Evolutionary conservation across 2,113 vertebrate species (phyloP).

Genomic region (Sapayoa aenigma): DNA sequence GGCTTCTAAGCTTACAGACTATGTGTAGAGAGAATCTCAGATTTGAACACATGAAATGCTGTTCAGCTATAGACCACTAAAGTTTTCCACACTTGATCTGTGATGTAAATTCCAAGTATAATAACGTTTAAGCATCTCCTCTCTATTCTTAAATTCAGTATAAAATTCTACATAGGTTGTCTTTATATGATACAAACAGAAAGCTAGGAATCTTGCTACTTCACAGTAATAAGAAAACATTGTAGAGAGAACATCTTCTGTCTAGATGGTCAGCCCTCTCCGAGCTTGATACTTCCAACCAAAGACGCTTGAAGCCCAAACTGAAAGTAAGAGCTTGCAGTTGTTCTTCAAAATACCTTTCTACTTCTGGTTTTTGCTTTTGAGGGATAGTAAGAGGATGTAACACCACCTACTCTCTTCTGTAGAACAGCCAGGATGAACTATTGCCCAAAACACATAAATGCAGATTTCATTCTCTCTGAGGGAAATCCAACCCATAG

Average conservation of each 20-base stretch:
- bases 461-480: neutral
- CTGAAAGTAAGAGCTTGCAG: rapidly evolving
- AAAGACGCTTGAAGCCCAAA: neutral
- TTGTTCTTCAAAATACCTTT: neutral
- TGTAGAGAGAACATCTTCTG: rapidly evolving
- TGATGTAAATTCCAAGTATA: neutral
- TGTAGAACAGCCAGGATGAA: neutral
- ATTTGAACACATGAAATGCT: neutral
- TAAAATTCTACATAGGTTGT: neutral
- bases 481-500: neutral
- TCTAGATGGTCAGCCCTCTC: rapidly evolving
- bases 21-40: neutral
- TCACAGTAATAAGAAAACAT: neutral
- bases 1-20: neutral
- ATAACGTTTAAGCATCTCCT: neutral
- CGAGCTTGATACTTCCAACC: neutral
- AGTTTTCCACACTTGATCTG: too few relatives aligned
- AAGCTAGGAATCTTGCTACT: neutral
- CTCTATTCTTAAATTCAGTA: neutral
- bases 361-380: neutral
- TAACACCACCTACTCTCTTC: neutral
- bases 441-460: neutral
- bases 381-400: neutral
- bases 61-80: neutral
- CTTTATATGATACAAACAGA: rapidly evolving